Conservation (phyloP, 2,797 vertebrate species). For the Pangasius krempfi region DNA sequence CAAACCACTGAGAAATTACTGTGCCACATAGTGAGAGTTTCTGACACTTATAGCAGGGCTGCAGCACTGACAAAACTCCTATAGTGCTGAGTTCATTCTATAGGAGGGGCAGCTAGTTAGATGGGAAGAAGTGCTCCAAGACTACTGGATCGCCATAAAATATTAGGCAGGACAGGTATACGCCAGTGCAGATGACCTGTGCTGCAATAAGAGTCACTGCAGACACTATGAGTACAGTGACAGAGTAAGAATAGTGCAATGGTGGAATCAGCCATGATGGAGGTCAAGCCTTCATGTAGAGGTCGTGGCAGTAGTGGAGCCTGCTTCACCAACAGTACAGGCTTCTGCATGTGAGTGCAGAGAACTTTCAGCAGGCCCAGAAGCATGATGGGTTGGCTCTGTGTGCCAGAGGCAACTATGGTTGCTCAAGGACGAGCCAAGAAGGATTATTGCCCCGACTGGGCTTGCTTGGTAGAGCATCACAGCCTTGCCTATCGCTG, state of each 20-base stretch:
- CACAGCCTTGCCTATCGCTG: not conserved
- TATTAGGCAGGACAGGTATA: not conserved
- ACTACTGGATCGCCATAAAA: not conserved
- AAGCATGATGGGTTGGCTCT: not conserved
- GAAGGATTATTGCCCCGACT: not conserved
- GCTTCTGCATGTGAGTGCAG: not conserved
- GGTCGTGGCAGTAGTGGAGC: not conserved
- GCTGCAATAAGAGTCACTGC: no score
- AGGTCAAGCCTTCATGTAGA: not conserved
- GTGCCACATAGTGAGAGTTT: not conserved
- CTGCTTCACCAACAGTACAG: not conserved
- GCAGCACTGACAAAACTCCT: not conserved
- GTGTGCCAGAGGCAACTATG: not conserved
- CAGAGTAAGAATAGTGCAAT: no score
- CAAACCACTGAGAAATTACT: not conserved
- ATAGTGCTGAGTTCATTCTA: no score
- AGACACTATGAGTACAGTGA: no score
- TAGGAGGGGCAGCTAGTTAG: not conserved
- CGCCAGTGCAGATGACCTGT: not conserved
- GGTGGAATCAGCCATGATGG: not conserved
- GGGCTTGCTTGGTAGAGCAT: not conserved
- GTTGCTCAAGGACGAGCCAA: not conserved
- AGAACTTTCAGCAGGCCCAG: not conserved
- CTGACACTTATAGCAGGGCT: not conserved
- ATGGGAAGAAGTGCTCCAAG: not conserved